A percentile compares a stretch with the other conserved stretches of the same genome.
These are phyloP conservation scores for Anguilla marmorata DNA, from an alignment of 2,797 vertebrate genomes.

Conservation along the genomic window DNA sequence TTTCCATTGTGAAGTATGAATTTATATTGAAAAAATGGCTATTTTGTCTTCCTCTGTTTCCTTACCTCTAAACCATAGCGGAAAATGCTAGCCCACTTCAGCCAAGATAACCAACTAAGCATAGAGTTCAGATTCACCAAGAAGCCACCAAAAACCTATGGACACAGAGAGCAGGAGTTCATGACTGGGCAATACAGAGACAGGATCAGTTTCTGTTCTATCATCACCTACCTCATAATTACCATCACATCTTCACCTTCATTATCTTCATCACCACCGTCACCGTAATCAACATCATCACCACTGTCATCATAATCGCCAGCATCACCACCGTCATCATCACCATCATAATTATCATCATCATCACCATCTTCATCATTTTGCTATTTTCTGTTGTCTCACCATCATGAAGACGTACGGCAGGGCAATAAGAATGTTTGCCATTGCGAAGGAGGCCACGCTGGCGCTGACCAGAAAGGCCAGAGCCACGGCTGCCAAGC, in stretches of 20 bases:
- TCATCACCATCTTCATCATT: background rate
- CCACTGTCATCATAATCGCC: background rate
- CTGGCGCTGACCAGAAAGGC: constrained; percentile 79
- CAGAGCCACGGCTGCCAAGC: constrained; percentile 70
- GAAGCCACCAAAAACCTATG: constrained; percentile 77
- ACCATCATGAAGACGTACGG: constrained; percentile 84
- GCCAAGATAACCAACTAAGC: constrained; percentile 79
- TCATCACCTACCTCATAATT: background rate
- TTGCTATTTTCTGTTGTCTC: constrained; percentile 38
- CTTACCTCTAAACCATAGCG: constrained; percentile 73
- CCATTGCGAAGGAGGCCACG: constrained; percentile 72
- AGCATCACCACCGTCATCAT: constrained; percentile 4
- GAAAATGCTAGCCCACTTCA: constrained; percentile 80
- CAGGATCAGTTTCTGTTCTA: background rate
- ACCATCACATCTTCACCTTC: background rate
- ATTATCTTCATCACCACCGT: background rate
- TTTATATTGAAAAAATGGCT: background rate
- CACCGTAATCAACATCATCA: background rate
- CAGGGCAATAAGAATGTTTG: constrained; percentile 74
- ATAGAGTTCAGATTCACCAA: constrained; percentile 78
- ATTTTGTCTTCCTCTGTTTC: background rate
- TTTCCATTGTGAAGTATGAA: background rate
- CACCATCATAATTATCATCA: constrained; percentile 71
- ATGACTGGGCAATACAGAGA: background rate
- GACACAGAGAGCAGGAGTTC: constrained; percentile 2